These are phyloP conservation scores for Mycalesis mineus DNA, from an alignment of 2,888 invertebrate species.

Conservation along the genomic window DNA sequence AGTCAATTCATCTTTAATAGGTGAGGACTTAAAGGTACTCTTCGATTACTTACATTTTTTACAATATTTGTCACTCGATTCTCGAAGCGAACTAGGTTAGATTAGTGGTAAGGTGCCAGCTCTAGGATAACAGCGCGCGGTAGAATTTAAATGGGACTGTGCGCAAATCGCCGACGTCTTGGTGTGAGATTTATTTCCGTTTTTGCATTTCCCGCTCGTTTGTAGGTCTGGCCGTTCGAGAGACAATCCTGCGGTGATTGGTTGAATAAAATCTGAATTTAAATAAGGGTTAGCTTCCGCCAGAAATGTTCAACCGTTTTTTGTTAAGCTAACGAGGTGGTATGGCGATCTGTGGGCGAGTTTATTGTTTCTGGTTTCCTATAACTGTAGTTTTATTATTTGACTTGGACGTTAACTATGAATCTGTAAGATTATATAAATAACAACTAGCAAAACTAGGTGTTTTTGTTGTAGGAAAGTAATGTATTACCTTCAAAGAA, in stretches of 20 bases:
- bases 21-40: too few relatives aligned
- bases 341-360: background rate
- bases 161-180: slow-evolving; percentile 49
- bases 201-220: slow-evolving; percentile 56
- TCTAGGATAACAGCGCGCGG: slow-evolving; percentile 43
- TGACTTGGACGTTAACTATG: too few relatives aligned
- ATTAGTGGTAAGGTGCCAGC: slow-evolving; percentile 2
- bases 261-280: slow-evolving; percentile 38
- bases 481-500: too few relatives aligned
- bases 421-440: too few relatives aligned
- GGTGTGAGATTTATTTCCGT: slow-evolving; percentile 62
- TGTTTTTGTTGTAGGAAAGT: too few relatives aligned
- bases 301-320: slow-evolving; percentile 11
- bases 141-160: slow-evolving; percentile 59
- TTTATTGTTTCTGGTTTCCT: too few relatives aligned
- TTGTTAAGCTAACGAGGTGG: slow-evolving; percentile 10
- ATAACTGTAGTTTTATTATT: too few relatives aligned
- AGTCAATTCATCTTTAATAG: too few relatives aligned
- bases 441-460: too few relatives aligned
- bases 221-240: slow-evolving; percentile 39
- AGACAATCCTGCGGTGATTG: slow-evolving; percentile 48
- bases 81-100: slow-evolving; percentile 12
- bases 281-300: slow-evolving; percentile 25
- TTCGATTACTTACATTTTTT: too few relatives aligned
- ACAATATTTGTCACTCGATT: slow-evolving; percentile 6